Percentiles rank a stretch among this genome's conserved stretches.
phyloP scores from a whole-genome alignment of 2,113 vertebrate species.

The Nerophis lumbriciformis region DNA sequence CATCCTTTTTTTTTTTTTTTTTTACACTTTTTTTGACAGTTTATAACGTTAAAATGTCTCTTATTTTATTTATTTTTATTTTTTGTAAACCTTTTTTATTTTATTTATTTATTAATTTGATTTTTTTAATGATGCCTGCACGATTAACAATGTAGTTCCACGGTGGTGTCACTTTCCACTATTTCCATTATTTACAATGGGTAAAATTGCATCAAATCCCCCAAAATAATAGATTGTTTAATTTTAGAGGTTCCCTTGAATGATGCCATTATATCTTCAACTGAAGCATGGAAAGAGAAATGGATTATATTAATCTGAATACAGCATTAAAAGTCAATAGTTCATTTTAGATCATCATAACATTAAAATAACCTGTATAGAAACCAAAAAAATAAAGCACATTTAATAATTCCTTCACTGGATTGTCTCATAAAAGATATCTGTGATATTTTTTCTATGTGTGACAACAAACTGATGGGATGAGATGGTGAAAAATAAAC shows the following conservation, averaged over 20 bases:
- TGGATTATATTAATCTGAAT: not conserved
- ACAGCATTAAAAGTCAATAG: not conserved
- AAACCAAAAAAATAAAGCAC: not conserved
- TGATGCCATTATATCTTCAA: not conserved
- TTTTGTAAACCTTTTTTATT: too few species aligned
- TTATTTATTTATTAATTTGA: too few species aligned
- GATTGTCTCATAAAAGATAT: conserved; percentile 27
- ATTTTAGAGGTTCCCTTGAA: not conserved
- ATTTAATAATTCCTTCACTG: not conserved
- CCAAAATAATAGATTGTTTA: not conserved
- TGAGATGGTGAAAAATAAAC: conserved; percentile 59
- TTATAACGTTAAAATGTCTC: too few species aligned
- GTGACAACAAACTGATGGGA: conserved; percentile 40
- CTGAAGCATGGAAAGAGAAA: not conserved
- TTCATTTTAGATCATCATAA: conserved; percentile 6
- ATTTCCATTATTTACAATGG: too few species aligned
- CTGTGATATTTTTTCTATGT: conserved; percentile 30
- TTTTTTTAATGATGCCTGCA: too few species aligned
- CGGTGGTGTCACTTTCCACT: too few species aligned
- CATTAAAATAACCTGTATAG: not conserved
- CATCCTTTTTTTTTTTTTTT: too few species aligned
- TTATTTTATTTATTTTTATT: too few species aligned
- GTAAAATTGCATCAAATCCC: not conserved
- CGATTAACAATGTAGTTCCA: too few species aligned
- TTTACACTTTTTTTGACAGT: too few species aligned